Evolutionary conservation across 2,888 invertebrate species (phyloP).

Genomic region (Cheilosia grossa): DNA sequence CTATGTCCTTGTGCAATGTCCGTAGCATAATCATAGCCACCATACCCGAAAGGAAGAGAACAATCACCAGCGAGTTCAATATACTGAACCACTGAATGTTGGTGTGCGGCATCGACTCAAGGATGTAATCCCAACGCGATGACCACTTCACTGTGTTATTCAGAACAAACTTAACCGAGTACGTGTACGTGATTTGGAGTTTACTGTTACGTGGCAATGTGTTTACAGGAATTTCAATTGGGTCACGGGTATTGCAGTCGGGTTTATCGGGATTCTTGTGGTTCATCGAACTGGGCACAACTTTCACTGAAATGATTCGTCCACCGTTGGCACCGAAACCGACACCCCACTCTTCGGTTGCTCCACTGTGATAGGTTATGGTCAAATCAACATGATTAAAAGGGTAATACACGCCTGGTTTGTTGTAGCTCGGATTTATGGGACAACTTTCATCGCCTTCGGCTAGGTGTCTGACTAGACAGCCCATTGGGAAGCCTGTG

Average conservation of each 20-base stretch:
- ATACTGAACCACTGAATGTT: slow-evolving; percentile 99
- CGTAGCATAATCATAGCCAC: slow-evolving; percentile 99
- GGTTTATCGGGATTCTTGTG: slow-evolving; percentile 83
- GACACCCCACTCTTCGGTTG: slow-evolving; percentile 93
- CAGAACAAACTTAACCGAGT: slow-evolving; percentile 91
- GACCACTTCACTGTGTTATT: slow-evolving; percentile 97
- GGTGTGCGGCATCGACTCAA: slow-evolving; percentile 98
- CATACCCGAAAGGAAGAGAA: slow-evolving; percentile 98
- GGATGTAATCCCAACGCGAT: slow-evolving; percentile 99
- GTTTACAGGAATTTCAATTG: slow-evolving; percentile 89
- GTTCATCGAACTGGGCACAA: slow-evolving; percentile 86
- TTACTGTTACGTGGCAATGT: slow-evolving; percentile 83
- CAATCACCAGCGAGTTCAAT: slow-evolving; percentile 98
- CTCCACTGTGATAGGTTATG: slow-evolving; percentile 96
- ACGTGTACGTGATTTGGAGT: slow-evolving; percentile 91
- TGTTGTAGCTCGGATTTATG: slow-evolving; percentile 85
- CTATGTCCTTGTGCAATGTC: slow-evolving; percentile 99
- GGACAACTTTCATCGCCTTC: slow-evolving; percentile 85
- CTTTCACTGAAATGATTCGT: slow-evolving; percentile 93
- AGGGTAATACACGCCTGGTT: slow-evolving; percentile 92
- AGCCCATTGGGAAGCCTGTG: slow-evolving; percentile 99
- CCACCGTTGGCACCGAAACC: slow-evolving; percentile 92
- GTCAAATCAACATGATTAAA: slow-evolving; percentile 98
- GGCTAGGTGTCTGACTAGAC: slow-evolving; percentile 87
- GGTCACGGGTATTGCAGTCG: slow-evolving; percentile 85